Evolutionary conservation across 2,113 vertebrate species (phyloP).

Genomic region (Ancistrus triradiatus): DNA sequence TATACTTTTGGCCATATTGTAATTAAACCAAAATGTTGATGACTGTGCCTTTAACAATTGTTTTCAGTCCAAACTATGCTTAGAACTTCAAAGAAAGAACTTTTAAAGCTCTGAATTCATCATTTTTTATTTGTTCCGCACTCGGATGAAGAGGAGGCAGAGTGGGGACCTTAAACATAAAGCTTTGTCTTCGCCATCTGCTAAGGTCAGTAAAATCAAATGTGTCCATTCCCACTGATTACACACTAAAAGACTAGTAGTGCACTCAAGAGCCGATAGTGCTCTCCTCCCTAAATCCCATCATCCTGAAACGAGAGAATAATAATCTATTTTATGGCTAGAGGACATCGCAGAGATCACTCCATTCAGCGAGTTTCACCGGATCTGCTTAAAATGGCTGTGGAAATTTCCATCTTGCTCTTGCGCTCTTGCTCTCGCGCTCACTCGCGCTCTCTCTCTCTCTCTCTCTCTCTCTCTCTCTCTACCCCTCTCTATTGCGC

Average conservation of each 20-base stretch:
- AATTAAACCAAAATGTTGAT: no score
- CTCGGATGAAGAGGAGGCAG: not conserved
- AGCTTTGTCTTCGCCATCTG: conserved; percentile 27
- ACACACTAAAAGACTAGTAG: conserved; percentile 19
- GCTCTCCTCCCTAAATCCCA: conserved; percentile 6
- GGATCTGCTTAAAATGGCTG: conserved; percentile 29
- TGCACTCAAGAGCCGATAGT: conserved; percentile 6
- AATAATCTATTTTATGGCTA: conserved; percentile 32
- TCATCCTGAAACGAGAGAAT: conserved; percentile 25
- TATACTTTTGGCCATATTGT: no score
- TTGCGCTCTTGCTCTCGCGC: not conserved
- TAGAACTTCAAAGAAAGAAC: not conserved
- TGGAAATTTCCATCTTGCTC: conserved; percentile 6
- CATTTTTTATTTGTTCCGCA: not conserved
- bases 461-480: conserved; percentile 34
- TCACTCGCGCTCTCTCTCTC: conserved; percentile 35
- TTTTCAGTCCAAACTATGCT: not conserved
- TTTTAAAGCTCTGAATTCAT: not conserved
- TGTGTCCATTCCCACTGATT: conserved; percentile 30
- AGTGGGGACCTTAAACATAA: not conserved
- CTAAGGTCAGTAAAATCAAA: conserved; percentile 30
- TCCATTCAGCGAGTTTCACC: conserved; percentile 29
- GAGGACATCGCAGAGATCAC: conserved; percentile 18
- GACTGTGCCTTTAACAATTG: no score
- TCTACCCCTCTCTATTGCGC: not conserved